Percentiles rank a stretch among this genome's conserved stretches.
These are phyloP conservation scores for Tetrapedia diversipes DNA, from an alignment of 2,888 invertebrate genomes.

Conservation along the genomic window DNA sequence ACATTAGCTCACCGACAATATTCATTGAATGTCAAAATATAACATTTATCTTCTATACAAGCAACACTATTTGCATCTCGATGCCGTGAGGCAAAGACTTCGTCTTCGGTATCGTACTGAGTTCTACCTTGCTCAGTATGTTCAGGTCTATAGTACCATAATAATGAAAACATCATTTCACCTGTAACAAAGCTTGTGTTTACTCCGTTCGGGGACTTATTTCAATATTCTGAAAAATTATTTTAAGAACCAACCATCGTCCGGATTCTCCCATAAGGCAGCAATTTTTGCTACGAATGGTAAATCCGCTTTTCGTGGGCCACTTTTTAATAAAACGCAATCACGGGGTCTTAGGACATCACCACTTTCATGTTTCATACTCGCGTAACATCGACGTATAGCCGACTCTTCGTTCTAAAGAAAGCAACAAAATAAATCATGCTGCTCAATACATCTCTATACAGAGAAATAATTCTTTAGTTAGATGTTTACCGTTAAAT, in stretches of 20 bases:
- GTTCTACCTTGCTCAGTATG: constrained; percentile 96
- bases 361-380: constrained; percentile 94
- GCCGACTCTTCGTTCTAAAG: constrained; percentile 90
- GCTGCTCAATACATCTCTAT: not conserved
- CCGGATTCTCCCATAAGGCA: constrained; percentile 96
- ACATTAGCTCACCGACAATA: constrained; percentile 92
- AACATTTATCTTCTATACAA: constrained; percentile 98
- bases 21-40: constrained; percentile 97
- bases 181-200: constrained; percentile 82
- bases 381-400: constrained; percentile 92
- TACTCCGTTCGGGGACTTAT: not conserved
- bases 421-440: not conserved
- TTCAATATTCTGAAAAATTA: not conserved
- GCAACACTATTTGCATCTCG: constrained; percentile 98
- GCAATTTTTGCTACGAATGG: constrained; percentile 98
- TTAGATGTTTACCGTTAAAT: constrained; percentile 89
- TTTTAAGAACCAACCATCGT: constrained; percentile 87
- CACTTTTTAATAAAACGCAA: constrained; percentile 95
- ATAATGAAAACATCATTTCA: constrained; percentile 98
- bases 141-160: constrained; percentile 99
- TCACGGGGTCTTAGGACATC: constrained; percentile 94
- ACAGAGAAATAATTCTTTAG: not conserved
- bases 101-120: constrained; percentile 92
- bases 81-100: constrained; percentile 97
- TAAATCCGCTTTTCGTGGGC: constrained; percentile 91